These are phyloP conservation scores for Todiramphus saurophagus DNA, from an alignment of 2,113 vertebrate genomes.

Conservation along the genomic window DNA sequence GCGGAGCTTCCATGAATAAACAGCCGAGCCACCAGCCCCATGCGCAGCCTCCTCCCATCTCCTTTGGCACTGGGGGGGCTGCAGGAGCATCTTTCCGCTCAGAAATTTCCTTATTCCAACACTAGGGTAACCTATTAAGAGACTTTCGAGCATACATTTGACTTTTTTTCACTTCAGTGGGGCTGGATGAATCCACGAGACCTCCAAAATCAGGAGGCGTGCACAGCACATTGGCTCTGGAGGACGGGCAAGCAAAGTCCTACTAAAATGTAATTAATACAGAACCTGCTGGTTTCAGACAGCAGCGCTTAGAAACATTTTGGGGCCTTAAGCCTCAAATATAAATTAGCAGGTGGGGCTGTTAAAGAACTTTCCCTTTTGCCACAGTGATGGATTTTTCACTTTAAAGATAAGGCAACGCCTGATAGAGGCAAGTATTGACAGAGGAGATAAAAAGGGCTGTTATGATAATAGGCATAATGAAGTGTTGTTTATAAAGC, in stretches of 20 bases:
- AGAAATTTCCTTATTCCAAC: neutral
- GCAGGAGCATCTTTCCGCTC: neutral
- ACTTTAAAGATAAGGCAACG: conserved; percentile 33
- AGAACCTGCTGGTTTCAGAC: neutral
- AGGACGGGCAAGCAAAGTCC: accelerated
- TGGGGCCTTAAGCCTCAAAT: neutral
- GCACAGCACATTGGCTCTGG: neutral
- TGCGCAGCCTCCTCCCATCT: accelerated
- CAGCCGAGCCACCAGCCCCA: neutral
- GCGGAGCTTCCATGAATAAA: neutral
- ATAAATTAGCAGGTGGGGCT: neutral
- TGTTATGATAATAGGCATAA: conserved; percentile 57
- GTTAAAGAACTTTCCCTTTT: neutral
- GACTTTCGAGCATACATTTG: accelerated
- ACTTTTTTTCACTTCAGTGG: neutral
- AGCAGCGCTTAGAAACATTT: neutral
- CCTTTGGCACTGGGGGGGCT: neutral
- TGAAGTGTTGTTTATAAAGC: conserved; percentile 46
- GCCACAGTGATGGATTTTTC: conserved; percentile 24
- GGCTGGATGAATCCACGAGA: accelerated
- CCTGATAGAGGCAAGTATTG: conserved; percentile 46
- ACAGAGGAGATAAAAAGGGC: conserved; percentile 54
- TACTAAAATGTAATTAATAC: neutral
- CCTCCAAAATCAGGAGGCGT: accelerated
- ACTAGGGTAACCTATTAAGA: accelerated